These are phyloP conservation scores for Trichonephila inaurata DNA, from an alignment of 1,140 invertebrate species.

Conservation along the genomic window DNA sequence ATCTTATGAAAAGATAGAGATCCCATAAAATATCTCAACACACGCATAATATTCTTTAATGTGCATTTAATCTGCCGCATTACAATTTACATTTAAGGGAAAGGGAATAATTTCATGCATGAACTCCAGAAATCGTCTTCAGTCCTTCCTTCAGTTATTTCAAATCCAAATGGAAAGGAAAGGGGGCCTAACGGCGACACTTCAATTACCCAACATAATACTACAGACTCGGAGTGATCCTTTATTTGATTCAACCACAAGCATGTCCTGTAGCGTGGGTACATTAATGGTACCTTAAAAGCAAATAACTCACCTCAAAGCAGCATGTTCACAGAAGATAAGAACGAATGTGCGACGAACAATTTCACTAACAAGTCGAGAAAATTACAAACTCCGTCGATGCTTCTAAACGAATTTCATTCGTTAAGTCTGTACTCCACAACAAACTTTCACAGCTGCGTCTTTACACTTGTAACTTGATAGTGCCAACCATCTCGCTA, in stretches of 20 bases:
- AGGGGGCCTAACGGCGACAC: background rate
- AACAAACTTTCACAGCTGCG: background rate
- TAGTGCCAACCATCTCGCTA: background rate
- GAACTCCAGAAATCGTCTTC: background rate
- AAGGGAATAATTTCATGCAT: background rate
- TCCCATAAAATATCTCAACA: too few species aligned
- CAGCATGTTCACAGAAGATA: slow-evolving; percentile 23
- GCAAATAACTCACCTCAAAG: background rate
- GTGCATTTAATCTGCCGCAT: background rate
- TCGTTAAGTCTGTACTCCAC: slow-evolving; percentile 6
- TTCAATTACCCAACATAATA: background rate
- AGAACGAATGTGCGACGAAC: slow-evolving; percentile 3
- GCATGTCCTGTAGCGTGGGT: background rate
- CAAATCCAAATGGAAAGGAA: background rate
- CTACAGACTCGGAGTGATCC: background rate
- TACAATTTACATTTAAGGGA: background rate
- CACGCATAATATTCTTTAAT: background rate
- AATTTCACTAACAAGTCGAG: slow-evolving; percentile 17
- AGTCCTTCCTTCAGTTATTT: background rate
- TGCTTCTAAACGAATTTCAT: slow-evolving; percentile 20
- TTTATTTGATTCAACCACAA: slow-evolving; percentile 27
- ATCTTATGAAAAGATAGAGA: too few species aligned
- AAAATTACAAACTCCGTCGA: slow-evolving; percentile 22
- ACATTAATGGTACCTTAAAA: slow-evolving; percentile 13
- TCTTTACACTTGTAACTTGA: slow-evolving; percentile 21